Evolutionary conservation across 2,888 invertebrate species (phyloP).

Genomic region (Molorchus minor): DNA sequence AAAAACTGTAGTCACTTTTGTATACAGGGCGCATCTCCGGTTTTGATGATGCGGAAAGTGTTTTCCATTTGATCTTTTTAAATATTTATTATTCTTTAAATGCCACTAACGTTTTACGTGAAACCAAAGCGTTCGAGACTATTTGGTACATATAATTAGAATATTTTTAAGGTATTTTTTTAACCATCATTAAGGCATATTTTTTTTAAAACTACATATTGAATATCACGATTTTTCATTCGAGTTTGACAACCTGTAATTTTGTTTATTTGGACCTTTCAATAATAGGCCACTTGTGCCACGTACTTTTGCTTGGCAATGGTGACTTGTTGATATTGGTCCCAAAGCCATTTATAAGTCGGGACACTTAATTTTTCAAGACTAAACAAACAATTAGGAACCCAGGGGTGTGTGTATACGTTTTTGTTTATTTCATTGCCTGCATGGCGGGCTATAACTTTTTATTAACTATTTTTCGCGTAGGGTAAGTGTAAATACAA

Average conservation of each 20-base stretch:
- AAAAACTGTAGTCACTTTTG: too few species aligned
- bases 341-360: neutral
- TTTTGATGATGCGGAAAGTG: too few species aligned
- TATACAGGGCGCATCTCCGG: too few species aligned
- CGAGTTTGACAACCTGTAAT: conserved; percentile 7
- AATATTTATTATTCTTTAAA: too few species aligned
- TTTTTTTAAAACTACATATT: too few species aligned
- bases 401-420: neutral
- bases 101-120: too few species aligned
- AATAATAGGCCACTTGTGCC: conserved; percentile 13
- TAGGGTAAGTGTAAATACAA: neutral
- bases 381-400: conserved; percentile 1
- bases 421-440: neutral
- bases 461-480: neutral
- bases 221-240: conserved; percentile 7
- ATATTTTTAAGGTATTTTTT: too few species aligned
- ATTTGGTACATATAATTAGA: too few species aligned
- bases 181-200: too few species aligned
- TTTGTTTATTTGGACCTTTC: conserved; percentile 16
- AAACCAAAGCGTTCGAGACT: too few species aligned
- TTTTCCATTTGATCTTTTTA: too few species aligned
- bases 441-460: neutral
- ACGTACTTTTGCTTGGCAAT: neutral
- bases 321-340: neutral
- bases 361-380: conserved; percentile 5